Base-by-base conservation (phyloP, 2,113 vertebrate species). In the Centropus bengalensis region DNA sequence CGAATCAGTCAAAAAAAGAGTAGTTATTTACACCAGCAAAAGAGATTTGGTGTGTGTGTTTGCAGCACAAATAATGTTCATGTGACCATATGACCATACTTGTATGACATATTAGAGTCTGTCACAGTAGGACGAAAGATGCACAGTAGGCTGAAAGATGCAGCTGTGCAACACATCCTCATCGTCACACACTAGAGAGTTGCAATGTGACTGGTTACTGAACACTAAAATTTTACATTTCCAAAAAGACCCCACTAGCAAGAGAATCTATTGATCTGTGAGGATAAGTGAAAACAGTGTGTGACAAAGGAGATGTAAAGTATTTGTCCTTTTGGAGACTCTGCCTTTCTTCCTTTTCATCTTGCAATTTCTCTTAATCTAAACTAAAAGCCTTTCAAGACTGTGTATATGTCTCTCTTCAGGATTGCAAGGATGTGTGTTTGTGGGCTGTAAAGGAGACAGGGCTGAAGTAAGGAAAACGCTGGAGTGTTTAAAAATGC, bases 321-420 rank as follows among this genome's bases (percentile, higher is more conserved):
- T 76, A 28, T 76, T 86, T 92, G 81, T 92, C 70, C 74, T 92
- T 79, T 33, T 0, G 0, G 66, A 92, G n/a, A 82, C 45, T 89
- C 56, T 73, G 82, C 10, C 59, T 89, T 91, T 85, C 49, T 69
- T 94, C 45, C 33, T 69, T 92, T 96, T 92, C 54, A 32, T 82
- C 70, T 66, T 60, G 33, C 8, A 82, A 36, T 42, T 87, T 91
- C 86, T 69, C 70, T 86, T 85, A 89, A 70, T 82, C 86, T 85
- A 77, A 74, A 80, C 58, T 85, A 93, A 87, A 93, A 55, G 63
- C n/a, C 51, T 93, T 94, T 94, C 78, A 89, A 89, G 70, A 33
- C 45, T 85, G 73, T 20, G 1, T 71, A 17, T 58, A 32, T 36
- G 78, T 38, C 28, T 91, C 69, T 79, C 30, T 27, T 89, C 9